Evolutionary conservation across 2,113 vertebrate species (phyloP).

Genomic region (Corythornis cristatus): DNA sequence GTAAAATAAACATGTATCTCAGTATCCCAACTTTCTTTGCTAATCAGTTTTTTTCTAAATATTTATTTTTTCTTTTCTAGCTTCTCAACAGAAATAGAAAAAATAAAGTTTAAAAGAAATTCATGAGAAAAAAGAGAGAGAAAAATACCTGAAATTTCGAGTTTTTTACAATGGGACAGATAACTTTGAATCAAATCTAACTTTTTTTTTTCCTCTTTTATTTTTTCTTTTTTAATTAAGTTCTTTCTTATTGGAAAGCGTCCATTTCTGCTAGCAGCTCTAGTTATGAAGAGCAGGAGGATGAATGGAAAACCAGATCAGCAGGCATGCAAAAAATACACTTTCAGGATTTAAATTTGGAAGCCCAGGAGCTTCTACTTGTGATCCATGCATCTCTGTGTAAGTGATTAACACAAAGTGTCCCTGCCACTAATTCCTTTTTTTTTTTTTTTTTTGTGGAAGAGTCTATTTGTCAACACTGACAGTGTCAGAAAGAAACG

Average conservation of each 20-base stretch:
- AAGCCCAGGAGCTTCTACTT: background rate
- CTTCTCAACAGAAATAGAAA: background rate
- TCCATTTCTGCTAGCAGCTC: background rate
- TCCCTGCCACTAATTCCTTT: background rate
- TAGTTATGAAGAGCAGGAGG: background rate
- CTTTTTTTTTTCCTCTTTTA: background rate
- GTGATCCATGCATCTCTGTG: fast-evolving
- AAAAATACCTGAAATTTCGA: background rate
- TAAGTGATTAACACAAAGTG: background rate
- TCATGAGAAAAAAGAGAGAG: background rate
- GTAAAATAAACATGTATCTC: background rate
- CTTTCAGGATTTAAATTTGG: background rate
- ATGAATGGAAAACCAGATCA: background rate
- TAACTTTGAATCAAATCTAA: background rate
- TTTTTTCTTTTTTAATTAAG: background rate
- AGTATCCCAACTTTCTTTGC: background rate
- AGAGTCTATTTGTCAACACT: background rate
- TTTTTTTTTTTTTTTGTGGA: background rate
- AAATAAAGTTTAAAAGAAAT: background rate
- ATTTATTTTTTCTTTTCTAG: background rate
- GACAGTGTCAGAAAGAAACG: background rate
- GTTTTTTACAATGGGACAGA: background rate
- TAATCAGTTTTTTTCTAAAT: background rate
- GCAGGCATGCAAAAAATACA: background rate
- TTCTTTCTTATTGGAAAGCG: background rate